Percentiles rank a stretch among this genome's conserved stretches.
These are phyloP conservation scores for Meriones psammophilus DNA, from an alignment of 2,797 vertebrate genomes.

Conservation along the genomic window DNA sequence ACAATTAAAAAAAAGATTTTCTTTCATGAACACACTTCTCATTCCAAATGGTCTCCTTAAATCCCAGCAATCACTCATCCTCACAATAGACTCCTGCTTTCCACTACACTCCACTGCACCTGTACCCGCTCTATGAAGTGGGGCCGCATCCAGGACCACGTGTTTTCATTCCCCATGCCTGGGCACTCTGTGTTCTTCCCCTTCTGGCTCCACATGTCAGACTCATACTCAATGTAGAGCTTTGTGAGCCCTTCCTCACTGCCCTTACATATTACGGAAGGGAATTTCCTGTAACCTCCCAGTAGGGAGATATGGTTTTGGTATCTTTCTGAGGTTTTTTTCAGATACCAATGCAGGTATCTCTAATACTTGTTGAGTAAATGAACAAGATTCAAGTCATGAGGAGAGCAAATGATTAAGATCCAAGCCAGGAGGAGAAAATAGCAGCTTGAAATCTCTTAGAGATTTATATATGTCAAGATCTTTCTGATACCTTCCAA, in stretches of 20 bases:
- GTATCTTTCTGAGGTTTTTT: background rate
- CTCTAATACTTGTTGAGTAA: slow-evolving; percentile 1
- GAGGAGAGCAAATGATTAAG: background rate
- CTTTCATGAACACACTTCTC: background rate
- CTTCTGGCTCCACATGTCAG: background rate
- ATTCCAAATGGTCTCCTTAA: background rate
- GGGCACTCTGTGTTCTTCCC: background rate
- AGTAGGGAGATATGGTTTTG: background rate
- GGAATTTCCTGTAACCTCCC: background rate
- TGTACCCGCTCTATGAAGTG: background rate
- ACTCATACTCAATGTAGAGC: background rate
- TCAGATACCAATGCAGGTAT: background rate
- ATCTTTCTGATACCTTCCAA: slow-evolving; percentile 10
- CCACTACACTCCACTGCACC: background rate
- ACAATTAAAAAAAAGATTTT: background rate
- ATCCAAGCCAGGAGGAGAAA: background rate
- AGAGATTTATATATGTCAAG: background rate
- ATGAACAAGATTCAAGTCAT: background rate
- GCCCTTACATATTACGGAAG: background rate
- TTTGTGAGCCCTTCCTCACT: background rate
- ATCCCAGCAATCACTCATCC: background rate
- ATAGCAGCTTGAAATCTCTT: background rate
- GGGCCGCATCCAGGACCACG: background rate
- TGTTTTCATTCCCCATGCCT: background rate
- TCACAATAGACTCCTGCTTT: background rate